phyloP scores from a whole-genome alignment of 1,140 invertebrate species.

The Bombus cullumanus region DNA sequence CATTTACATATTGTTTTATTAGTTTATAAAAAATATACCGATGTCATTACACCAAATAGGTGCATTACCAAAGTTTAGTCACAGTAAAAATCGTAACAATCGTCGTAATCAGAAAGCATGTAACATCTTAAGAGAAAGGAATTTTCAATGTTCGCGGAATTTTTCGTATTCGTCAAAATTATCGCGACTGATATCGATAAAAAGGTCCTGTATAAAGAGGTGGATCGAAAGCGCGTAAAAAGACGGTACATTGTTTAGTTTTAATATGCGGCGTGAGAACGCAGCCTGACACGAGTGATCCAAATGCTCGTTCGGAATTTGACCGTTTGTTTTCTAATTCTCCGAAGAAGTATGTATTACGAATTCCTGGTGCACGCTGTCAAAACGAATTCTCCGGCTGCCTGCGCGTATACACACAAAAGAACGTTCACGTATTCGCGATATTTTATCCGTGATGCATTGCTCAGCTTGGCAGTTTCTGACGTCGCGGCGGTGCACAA shows the following conservation, averaged over 20 bases:
- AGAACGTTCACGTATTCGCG: constrained; percentile 7
- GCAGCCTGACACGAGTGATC: background rate
- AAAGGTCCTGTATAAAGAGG: too few relatives aligned
- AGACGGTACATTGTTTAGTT: background rate
- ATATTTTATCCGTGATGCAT: constrained; percentile 35
- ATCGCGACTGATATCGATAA: background rate
- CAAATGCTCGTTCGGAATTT: background rate
- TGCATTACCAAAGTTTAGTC: too few relatives aligned
- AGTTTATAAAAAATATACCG: too few relatives aligned
- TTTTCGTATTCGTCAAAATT: background rate
- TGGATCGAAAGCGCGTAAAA: background rate
- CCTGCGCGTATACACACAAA: background rate
- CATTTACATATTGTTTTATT: too few relatives aligned
- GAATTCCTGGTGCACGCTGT: background rate
- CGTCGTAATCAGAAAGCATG: too few relatives aligned
- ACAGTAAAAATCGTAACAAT: too few relatives aligned
- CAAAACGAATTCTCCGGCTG: constrained; percentile 11
- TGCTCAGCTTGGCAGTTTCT: constrained; percentile 13
- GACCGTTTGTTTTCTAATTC: background rate
- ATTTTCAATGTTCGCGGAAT: background rate
- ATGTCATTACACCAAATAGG: too few relatives aligned
- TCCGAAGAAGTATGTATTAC: background rate
- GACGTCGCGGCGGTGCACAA: constrained; percentile 25
- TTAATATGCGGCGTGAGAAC: background rate
- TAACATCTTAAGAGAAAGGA: too few relatives aligned